phyloP scores from a whole-genome alignment of 1,140 invertebrate genomes.

The Drosophila lacteicornis region DNA sequence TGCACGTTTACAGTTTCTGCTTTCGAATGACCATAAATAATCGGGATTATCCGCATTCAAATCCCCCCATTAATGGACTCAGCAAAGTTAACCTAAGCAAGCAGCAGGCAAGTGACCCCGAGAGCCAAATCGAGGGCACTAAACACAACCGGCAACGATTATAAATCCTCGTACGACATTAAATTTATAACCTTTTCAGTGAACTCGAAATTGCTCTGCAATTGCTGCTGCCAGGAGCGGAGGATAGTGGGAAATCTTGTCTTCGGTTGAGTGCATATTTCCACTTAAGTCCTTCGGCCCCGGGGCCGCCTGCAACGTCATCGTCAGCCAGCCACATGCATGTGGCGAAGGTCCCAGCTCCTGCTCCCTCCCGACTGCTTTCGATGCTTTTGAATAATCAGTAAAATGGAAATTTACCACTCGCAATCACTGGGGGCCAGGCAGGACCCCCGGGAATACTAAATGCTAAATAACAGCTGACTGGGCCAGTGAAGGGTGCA shows the following conservation, averaged over 20 bases:
- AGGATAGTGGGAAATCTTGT: slow-evolving; percentile 42
- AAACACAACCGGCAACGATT: slow-evolving; percentile 35
- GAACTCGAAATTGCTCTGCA: slow-evolving; percentile 37
- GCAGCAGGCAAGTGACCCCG: neutral
- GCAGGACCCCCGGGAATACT: slow-evolving; percentile 7
- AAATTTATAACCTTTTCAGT: slow-evolving; percentile 49
- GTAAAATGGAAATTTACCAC: slow-evolving; percentile 60
- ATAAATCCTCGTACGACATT: slow-evolving; percentile 44
- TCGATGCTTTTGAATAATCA: slow-evolving; percentile 55
- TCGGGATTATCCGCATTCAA: slow-evolving; percentile 22
- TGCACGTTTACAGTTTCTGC: neutral
- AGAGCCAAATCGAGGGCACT: slow-evolving; percentile 15
- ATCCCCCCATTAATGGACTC: slow-evolving; percentile 30
- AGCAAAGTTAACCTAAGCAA: slow-evolving; percentile 10
- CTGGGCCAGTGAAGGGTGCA: slow-evolving; percentile 59
- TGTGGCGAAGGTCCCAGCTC: slow-evolving; percentile 29
- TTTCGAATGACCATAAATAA: slow-evolving; percentile 13
- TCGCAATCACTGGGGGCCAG: slow-evolving; percentile 21
- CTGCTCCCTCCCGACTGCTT: neutral
- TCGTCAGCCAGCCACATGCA: slow-evolving; percentile 32
- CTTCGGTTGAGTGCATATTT: slow-evolving; percentile 34
- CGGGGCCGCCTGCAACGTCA: slow-evolving; percentile 25
- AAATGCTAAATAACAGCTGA: slow-evolving; percentile 63
- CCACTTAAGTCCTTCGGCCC: slow-evolving; percentile 43
- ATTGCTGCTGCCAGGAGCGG: slow-evolving; percentile 22